These are phyloP conservation scores for Chionoecetes opilio DNA, from an alignment of 1,140 invertebrate species.

Conservation along the genomic window DNA sequence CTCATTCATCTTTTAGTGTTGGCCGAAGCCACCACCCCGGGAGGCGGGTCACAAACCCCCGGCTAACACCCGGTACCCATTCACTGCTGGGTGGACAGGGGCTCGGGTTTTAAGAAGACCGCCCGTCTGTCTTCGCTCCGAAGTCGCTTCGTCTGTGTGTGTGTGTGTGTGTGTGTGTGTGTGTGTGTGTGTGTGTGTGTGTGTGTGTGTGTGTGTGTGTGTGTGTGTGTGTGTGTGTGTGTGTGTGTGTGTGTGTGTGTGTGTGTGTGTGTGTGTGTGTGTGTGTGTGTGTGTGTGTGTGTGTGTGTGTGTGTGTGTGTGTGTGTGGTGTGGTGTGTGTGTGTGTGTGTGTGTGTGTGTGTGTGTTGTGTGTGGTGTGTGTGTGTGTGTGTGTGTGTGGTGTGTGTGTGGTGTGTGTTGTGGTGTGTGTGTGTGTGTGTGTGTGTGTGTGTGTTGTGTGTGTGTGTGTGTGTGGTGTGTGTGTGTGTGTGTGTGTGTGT, in stretches of 20 bases:
- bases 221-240: constrained; percentile 47
- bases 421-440: constrained; percentile 41
- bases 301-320: constrained; percentile 42
- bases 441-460: constrained; percentile 30
- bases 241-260: constrained; percentile 42
- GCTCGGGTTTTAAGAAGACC: too few species aligned
- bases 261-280: constrained; percentile 33
- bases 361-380: constrained; percentile 55
- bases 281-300: constrained; percentile 25
- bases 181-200: constrained; percentile 55
- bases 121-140: too few species aligned
- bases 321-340: too few species aligned
- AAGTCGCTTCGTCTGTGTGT: constrained; percentile 13
- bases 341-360: constrained; percentile 53
- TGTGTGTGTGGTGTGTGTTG: constrained; percentile 53
- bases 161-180: constrained; percentile 55
- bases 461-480: constrained; percentile 20
- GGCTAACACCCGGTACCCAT: too few species aligned
- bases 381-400: constrained; percentile 46
- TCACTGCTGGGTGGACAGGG: too few species aligned
- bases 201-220: constrained; percentile 54
- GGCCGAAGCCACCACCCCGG: too few species aligned
- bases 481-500: constrained; percentile 38
- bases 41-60: too few species aligned
- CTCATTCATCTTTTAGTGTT: too few species aligned